These are phyloP conservation scores for Ceratosolen solmsi DNA, from an alignment of 1,140 invertebrate species.

Conservation along the genomic window DNA sequence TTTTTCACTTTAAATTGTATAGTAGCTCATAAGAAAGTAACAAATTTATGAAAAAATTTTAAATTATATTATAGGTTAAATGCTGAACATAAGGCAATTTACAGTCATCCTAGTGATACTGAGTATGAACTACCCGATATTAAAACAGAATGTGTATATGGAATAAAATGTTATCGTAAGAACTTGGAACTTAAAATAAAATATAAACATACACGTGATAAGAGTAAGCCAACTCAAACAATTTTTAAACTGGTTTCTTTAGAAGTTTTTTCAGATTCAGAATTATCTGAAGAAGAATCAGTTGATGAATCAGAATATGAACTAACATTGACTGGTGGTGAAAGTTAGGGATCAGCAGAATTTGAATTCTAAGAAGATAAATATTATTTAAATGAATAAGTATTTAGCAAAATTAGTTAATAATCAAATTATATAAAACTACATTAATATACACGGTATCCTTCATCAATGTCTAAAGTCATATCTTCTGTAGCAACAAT, in stretches of 20 bases:
- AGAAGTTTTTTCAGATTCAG: constrained; percentile 49
- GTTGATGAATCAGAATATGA: constrained; percentile 62
- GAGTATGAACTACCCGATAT: constrained; percentile 73
- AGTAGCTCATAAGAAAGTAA: not conserved
- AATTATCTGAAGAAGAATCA: constrained; percentile 65
- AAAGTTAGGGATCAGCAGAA: constrained; percentile 55
- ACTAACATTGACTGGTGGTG: constrained; percentile 49
- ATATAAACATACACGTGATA: constrained; percentile 69
- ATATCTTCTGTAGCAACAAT: constrained; percentile 65
- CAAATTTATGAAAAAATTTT: not conserved
- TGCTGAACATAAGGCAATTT: constrained; percentile 66
- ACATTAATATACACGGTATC: constrained; percentile 63
- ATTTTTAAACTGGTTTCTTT: not conserved
- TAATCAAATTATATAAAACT: constrained; percentile 27
- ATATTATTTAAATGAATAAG: not conserved
- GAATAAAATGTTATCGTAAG: constrained; percentile 73
- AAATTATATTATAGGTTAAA: constrained; percentile 64
- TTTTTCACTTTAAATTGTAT: not conserved
- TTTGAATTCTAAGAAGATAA: constrained; percentile 19
- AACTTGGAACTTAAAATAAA: constrained; percentile 72
- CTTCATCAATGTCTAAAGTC: constrained; percentile 72
- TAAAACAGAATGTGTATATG: constrained; percentile 74
- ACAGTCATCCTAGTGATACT: constrained; percentile 73
- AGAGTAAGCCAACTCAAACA: constrained; percentile 40
- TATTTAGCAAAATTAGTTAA: constrained; percentile 33